Percentiles rank a stretch among this genome's conserved stretches.
These are phyloP conservation scores for Rhopalosiphum nymphaeae DNA, from an alignment of 2,888 invertebrate species.

Conservation along the genomic window DNA sequence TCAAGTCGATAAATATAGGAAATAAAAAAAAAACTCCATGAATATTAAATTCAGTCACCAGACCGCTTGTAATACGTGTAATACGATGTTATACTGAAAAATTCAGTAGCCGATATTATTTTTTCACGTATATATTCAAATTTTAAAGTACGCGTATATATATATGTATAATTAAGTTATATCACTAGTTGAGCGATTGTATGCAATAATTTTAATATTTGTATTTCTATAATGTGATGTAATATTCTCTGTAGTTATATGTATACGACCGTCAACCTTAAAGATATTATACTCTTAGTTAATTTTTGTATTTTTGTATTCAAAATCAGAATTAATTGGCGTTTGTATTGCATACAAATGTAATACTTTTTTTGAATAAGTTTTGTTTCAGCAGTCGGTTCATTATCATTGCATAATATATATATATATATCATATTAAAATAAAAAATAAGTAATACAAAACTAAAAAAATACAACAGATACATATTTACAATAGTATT, in stretches of 20 bases:
- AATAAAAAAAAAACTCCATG: neutral
- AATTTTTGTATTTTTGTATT: neutral
- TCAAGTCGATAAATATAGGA: neutral
- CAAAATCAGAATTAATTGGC: neutral
- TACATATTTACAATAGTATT: neutral
- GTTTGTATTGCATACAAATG: neutral
- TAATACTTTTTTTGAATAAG: neutral
- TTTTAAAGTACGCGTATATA: neutral
- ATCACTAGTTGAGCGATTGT: neutral
- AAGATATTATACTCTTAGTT: neutral
- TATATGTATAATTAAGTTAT: neutral
- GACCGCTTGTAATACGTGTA: neutral
- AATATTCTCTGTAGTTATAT: neutral
- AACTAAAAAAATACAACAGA: neutral
- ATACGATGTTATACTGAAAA: neutral
- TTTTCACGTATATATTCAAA: neutral
- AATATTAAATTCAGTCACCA: neutral
- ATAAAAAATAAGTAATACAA: neutral
- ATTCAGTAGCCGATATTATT: neutral
- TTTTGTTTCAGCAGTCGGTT: neutral
- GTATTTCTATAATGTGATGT: neutral
- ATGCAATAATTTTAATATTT: neutral
- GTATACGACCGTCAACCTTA: neutral
- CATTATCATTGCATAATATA: neutral
- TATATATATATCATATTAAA: too few relatives aligned